Base-by-base conservation (phyloP, 1,140 invertebrate species). In the Leptopilina boulardi region DNA sequence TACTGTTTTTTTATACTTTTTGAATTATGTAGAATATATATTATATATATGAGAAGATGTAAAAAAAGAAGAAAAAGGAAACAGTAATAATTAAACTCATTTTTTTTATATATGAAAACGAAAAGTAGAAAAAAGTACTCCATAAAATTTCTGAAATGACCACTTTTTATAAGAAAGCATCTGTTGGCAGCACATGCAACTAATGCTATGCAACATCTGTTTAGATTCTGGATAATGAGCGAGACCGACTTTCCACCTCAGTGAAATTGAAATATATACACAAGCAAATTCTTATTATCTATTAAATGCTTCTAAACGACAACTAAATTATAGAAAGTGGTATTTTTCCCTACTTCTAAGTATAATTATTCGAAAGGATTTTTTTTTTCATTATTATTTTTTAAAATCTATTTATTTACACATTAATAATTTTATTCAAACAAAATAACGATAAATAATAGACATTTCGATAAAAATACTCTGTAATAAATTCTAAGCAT, bases 201-300 rank as follows among this genome's bases (percentile, higher is more conserved):
- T 66, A 66, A 66, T 66, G 59, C 23, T 66, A 66, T n/a, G 26
- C 23, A 66, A 66, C 59, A 66, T 30, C 59, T 66, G 59, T 30
- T 66, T 66, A 66, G 59, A 66, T 66, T 66, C 23, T 66, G 59
- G 13, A 66, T 66, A 66, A 66, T 66, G 26, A 66, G 21, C 59
- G 59, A 59, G 21, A 59, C 56, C 21, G 56, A 66, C 11, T 66
- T 66, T 66, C 13, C 59, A 30, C 59, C 59, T 66, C 23, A 23
- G 59, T 34, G 59, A 66, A 30, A 11, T 66, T 66, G 59, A 66
- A 66, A 66, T 30, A 66, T 30, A n/a, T n/a, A n/a, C n/a, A 66
- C 15, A 66, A 15, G 59, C 13, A 66, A n/a, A n/a, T 34, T 13
- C 0, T 66, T 66, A 66, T 66, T 66, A 66, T 66, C 59, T 30